Base-by-base conservation (phyloP, 2,888 invertebrate genomes). In the Hetaerina titia region DNA sequence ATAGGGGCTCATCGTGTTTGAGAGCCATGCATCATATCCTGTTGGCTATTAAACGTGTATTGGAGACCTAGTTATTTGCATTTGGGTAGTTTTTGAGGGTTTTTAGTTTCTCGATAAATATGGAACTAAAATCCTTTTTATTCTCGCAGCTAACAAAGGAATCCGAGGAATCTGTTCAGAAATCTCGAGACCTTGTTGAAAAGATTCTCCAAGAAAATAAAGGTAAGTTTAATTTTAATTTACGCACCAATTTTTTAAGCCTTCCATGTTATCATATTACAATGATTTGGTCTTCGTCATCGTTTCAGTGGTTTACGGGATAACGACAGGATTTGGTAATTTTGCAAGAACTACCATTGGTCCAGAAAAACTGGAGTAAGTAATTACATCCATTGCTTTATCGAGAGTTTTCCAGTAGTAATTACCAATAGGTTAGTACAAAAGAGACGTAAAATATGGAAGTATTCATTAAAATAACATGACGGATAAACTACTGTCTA, bases 291-390 rank as follows among this genome's bases (percentile, higher is more conserved):
- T 15, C 1, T 17, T 94, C 69, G 64, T 95, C 60, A 94, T 95
- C 95, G 87, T 96, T 96, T 95, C 96, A 97, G 97, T 97, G 95
- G 97, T 96, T 15, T 96, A 96, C 97, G 95, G 98, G 8, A 97
- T 98, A 88, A 98, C 97, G 5, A 98, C 98, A 2, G 98, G 98
- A n/a, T 98, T 98, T 96, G 98, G 98, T 90, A 98, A 98, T 95
- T 98, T 98, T 96, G 97, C 98, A 0, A 96, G 97, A 57, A 97
- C 97, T 5, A 96, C 97, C 15, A 97, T 98, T 81, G 96, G 97
- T n/a, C 96, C 96, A 22, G 97, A 97, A 89, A 97, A 98, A 95
- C 96, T 98, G 5, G 96, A 97, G 97, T 97, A 96, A 97, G 97
- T 96, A 95, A 22, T 92, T 69, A 0, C n/a, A n/a, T 8, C 11